Evolutionary conservation across 2,888 invertebrate species (phyloP), one percentile per base, ranked within the genome.

Genomic region (Stramonita haemastoma): DNA sequence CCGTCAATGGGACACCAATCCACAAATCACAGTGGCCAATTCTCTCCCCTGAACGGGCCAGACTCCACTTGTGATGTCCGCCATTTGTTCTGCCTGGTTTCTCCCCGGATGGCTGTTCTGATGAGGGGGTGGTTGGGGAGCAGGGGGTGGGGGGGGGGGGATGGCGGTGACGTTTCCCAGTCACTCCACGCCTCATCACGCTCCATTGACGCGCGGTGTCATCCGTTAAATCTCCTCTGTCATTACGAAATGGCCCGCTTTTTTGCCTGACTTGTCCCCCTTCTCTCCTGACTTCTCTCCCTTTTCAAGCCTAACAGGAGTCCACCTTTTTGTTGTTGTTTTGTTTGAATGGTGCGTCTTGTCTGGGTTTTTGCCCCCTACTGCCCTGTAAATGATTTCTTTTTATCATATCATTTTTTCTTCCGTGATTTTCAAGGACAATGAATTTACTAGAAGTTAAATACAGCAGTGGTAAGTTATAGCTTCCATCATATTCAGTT

Each of bases 221-320:
- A 84, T 84, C 84, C 84, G 84, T 84, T 19, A 84, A 86, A 86
- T 66, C 2, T 60, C 8, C 13, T n/a, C 60, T 86, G 57, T 66
- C 60, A 66, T 15, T 46, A 46, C 46, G n/a, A 46, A 46, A 46
- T 19, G 66, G 22, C 32, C 86, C 60, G n/a, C n/a, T 4, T 17
- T 34, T 70, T 70, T 19, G 70, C 66, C 32, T 26, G 36, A 36
- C 34, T 86, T 34, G 66, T 86, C 70, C 70, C 86, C 86, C 86
- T 26, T 86, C 32, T 70, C 86, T 57, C 57, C 85, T 85, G 85
- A 85, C 57, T 85, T 85, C 56, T 85, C 57, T 85, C 85, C 85
- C 85, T 34, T 85, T 29, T 57, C 57, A 85, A 19, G 56, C 29
- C 46, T 46, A n/a, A 57, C 85, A 57, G 17, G 46, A 29, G 29